These are phyloP conservation scores for Ambastaia sidthimunki DNA, from an alignment of 2,797 vertebrate species.

Conservation along the genomic window DNA sequence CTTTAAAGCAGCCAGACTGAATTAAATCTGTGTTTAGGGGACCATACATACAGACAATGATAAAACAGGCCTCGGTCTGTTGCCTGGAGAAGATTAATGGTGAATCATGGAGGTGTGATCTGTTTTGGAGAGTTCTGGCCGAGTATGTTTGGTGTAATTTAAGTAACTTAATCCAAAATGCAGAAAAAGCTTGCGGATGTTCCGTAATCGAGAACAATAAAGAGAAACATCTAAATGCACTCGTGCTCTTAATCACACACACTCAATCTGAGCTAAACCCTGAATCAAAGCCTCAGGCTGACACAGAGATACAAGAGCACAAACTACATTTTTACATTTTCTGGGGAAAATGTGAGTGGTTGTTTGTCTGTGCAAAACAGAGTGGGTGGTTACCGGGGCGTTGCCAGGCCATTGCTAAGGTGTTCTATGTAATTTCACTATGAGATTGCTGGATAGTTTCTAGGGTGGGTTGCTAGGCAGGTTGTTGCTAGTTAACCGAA, in stretches of 20 bases:
- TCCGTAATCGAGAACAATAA: constrained; percentile 21
- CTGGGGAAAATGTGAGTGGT: background rate
- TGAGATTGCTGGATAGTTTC: too few species aligned
- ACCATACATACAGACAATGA: background rate
- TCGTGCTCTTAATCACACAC: constrained; percentile 35
- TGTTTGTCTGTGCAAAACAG: too few species aligned
- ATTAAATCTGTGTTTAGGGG: constrained; percentile 30
- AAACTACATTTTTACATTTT: too few species aligned
- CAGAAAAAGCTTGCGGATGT: constrained; percentile 18
- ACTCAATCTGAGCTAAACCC: constrained; percentile 21
- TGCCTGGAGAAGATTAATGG: constrained; percentile 33
- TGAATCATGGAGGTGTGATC: constrained; percentile 39
- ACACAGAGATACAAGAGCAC: background rate
- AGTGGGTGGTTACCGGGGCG: too few species aligned
- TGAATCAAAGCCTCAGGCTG: constrained; percentile 10
- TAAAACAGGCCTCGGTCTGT: constrained; percentile 33
- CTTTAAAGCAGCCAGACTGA: constrained; percentile 31
- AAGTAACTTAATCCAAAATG: constrained; percentile 26
- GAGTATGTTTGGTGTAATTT: constrained; percentile 10
- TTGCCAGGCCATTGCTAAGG: too few species aligned
- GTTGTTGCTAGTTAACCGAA: too few species aligned
- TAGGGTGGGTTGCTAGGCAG: too few species aligned
- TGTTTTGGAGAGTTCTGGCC: constrained; percentile 8
- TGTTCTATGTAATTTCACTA: too few species aligned
- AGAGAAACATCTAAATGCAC: constrained; percentile 36